Evolutionary conservation across 2,888 invertebrate genomes (phyloP).

Genomic region (Oeneis ivallda): DNA sequence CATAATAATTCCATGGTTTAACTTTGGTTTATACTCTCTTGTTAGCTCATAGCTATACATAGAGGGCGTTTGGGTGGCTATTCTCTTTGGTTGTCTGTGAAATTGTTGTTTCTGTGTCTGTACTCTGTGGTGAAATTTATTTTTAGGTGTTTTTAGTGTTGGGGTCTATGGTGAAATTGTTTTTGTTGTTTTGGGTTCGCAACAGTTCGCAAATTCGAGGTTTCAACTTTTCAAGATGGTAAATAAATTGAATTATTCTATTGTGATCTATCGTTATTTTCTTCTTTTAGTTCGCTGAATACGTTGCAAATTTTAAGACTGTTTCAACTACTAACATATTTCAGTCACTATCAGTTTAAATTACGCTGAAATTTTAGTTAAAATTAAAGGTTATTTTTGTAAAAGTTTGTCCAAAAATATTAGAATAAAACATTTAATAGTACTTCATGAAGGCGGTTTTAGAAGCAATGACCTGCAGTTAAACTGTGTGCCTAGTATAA

Average conservation of each 20-base stretch:
- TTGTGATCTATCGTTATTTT: slow-evolving; percentile 51
- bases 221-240: slow-evolving; percentile 75
- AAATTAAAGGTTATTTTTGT: slow-evolving; percentile 28
- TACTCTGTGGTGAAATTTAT: too few relatives aligned
- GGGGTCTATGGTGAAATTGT: slow-evolving; percentile 28
- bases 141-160: too few relatives aligned
- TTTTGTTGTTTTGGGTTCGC: too few relatives aligned
- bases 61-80: too few relatives aligned
- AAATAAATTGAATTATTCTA: slow-evolving; percentile 59
- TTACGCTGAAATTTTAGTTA: slow-evolving; percentile 12
- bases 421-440: neutral
- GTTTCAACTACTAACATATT: slow-evolving; percentile 48
- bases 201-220: slow-evolving; percentile 46
- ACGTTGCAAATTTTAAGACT: slow-evolving; percentile 38
- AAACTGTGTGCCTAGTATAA: neutral
- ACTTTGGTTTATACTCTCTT: too few relatives aligned
- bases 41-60: too few relatives aligned
- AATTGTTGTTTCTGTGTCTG: too few relatives aligned
- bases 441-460: neutral
- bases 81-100: too few relatives aligned
- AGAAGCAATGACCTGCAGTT: neutral
- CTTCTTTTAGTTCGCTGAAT: neutral
- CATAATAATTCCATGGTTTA: too few relatives aligned
- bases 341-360: slow-evolving; percentile 34
- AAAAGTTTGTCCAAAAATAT: slow-evolving; percentile 18